Evolutionary conservation across 2,888 invertebrate species (phyloP).

Genomic region (Aricia artaxerxes): DNA sequence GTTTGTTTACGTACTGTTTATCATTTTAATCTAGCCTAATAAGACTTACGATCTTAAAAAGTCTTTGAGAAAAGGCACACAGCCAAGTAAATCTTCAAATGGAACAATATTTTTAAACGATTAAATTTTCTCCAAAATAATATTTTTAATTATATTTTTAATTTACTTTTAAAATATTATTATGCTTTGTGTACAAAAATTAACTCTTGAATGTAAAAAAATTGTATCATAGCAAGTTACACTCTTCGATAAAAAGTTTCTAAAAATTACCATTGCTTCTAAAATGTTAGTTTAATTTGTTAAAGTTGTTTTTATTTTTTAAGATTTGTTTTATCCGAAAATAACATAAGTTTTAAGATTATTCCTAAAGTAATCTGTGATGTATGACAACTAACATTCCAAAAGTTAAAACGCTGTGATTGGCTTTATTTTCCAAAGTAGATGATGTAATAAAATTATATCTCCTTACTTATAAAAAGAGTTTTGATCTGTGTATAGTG

Average conservation of each 20-base stretch:
- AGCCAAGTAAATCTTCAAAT: neutral
- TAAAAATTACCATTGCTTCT: neutral
- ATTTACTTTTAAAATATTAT: too few species aligned
- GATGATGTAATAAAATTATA: too few species aligned
- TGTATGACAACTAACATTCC: slow-evolving; percentile 24
- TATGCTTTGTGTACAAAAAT: too few species aligned
- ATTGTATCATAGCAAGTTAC: neutral
- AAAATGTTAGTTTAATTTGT: neutral
- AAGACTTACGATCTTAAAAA: too few species aligned
- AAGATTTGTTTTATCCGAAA: neutral
- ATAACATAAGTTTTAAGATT: slow-evolving; percentile 18
- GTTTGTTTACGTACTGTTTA: neutral
- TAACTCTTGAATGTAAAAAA: too few species aligned
- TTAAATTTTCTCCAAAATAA: neutral
- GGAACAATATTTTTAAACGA: neutral
- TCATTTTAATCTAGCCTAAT: too few species aligned
- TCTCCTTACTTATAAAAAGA: too few species aligned
- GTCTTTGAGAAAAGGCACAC: neutral
- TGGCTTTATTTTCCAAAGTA: neutral
- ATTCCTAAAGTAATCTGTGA: slow-evolving; percentile 25
- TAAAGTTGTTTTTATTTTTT: slow-evolving; percentile 1
- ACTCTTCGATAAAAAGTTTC: neutral
- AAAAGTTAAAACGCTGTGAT: slow-evolving; percentile 24
- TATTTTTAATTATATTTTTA: too few species aligned
- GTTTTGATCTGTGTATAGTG: too few species aligned